These are phyloP conservation scores for Cabera pusaria DNA, from an alignment of 2,888 invertebrate species.

Conservation along the genomic window DNA sequence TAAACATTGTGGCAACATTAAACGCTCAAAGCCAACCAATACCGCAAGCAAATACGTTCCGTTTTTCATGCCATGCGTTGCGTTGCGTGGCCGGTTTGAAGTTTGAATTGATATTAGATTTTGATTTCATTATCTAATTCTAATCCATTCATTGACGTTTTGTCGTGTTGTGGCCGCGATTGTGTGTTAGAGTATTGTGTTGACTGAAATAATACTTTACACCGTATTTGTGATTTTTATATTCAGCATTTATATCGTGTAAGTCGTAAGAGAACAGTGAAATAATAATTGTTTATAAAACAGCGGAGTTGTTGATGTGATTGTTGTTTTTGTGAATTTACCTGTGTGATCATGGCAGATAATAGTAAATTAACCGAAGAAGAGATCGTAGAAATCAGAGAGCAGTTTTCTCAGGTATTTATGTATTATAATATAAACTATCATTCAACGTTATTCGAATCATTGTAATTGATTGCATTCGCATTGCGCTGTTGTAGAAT, in stretches of 20 bases:
- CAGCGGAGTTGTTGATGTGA: constrained; percentile 58
- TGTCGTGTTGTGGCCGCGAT: constrained; percentile 11
- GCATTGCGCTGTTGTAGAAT: too few relatives aligned
- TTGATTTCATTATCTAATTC: too few relatives aligned
- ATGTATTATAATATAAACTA: too few relatives aligned
- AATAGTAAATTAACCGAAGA: constrained; percentile 85
- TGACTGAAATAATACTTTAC: too few relatives aligned
- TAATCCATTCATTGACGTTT: constrained; percentile 17
- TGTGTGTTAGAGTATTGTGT: constrained; percentile 7
- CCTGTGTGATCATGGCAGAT: constrained; percentile 73
- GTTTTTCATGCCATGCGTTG: constrained; percentile 22
- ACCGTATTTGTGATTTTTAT: constrained; percentile 28
- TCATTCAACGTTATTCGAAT: too few relatives aligned
- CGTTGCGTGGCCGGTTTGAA: constrained; percentile 24
- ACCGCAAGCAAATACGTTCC: constrained; percentile 25
- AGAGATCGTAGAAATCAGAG: constrained; percentile 89
- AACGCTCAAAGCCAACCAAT: constrained; percentile 20
- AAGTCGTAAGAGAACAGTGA: constrained; percentile 56
- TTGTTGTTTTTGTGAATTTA: constrained; percentile 64
- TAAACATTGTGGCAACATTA: constrained; percentile 1
- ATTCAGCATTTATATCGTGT: constrained; percentile 31
- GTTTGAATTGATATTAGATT: too few relatives aligned
- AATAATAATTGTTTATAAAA: constrained; percentile 18
- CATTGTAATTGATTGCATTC: too few relatives aligned
- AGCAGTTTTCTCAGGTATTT: constrained; percentile 89